Conservation (phyloP, 2,113 vertebrate genomes). For the Sturnus vulgaris region DNA sequence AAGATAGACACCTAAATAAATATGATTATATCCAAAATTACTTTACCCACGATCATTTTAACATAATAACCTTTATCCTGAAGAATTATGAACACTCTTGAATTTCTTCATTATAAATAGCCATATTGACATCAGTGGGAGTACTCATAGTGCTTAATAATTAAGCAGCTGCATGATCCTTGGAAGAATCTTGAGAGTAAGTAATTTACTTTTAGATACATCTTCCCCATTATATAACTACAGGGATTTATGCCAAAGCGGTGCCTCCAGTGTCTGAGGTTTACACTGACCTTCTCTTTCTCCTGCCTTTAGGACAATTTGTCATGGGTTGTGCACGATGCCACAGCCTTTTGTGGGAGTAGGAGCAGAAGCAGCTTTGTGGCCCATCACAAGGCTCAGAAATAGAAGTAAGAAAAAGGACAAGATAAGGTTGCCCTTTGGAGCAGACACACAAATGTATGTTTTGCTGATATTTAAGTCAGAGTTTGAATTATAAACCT, state of each 20-base stretch:
- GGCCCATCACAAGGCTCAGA: neutral
- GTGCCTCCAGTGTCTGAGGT: rapidly evolving
- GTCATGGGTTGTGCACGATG: neutral
- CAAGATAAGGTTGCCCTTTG: neutral
- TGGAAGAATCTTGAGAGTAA: neutral
- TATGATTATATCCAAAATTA: neutral
- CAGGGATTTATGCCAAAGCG: neutral
- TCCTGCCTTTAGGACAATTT: neutral
- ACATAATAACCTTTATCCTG: neutral
- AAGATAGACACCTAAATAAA: neutral
- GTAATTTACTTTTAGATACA: neutral
- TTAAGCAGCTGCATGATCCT: neutral
- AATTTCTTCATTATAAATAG: neutral
- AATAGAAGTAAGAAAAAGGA: neutral
- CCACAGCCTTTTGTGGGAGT: neutral
- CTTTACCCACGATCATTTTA: neutral
- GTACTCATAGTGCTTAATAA: neutral
- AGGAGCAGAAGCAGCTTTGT: neutral
- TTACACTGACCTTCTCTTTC: neutral
- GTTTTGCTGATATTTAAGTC: neutral
- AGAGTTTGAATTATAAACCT: neutral
- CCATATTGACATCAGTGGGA: neutral
- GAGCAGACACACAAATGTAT: neutral
- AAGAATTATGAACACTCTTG: neutral
- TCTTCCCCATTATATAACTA: neutral